These are phyloP conservation scores for Trachelus iudaicus DNA, from an alignment of 2,888 invertebrate genomes.

Conservation along the genomic window DNA sequence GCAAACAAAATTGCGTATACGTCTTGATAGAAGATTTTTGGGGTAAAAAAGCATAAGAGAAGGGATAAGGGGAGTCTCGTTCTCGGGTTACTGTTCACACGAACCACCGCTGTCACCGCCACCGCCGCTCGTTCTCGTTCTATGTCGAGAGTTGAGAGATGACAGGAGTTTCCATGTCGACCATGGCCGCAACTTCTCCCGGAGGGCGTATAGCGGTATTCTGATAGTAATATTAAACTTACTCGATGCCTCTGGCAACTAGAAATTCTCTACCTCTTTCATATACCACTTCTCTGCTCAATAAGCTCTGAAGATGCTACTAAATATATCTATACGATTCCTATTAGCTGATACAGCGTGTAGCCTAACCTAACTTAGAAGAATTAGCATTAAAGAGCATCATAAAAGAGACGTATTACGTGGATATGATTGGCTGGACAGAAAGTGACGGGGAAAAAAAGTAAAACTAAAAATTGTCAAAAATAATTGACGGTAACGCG, in stretches of 20 bases:
- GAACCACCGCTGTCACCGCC: not conserved
- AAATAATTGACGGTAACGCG: not conserved
- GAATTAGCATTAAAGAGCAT: not conserved
- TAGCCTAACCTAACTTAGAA: not conserved
- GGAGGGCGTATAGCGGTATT: conserved; percentile 40
- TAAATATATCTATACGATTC: not conserved
- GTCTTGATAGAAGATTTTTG: not conserved
- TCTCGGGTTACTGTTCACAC: not conserved
- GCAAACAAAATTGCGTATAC: not conserved
- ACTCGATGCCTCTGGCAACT: conserved; percentile 40
- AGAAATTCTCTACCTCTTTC: conserved; percentile 24
- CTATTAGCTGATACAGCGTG: not conserved
- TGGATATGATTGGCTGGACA: not conserved
- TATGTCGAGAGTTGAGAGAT: conserved; percentile 30
- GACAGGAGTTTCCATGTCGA: conserved; percentile 42
- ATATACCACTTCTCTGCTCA: conserved; percentile 1
- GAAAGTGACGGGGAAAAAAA: not conserved
- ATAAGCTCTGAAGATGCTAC: not conserved
- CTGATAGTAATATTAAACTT: conserved; percentile 55
- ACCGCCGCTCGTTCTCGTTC: not conserved
- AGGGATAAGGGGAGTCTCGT: not conserved
- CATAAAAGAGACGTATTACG: not conserved
- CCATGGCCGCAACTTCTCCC: conserved; percentile 42
- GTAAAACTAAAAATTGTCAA: not conserved
- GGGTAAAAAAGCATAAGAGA: not conserved